Evolutionary conservation across 2,888 invertebrate genomes (phyloP).

Genomic region (Cepaea hortensis): DNA sequence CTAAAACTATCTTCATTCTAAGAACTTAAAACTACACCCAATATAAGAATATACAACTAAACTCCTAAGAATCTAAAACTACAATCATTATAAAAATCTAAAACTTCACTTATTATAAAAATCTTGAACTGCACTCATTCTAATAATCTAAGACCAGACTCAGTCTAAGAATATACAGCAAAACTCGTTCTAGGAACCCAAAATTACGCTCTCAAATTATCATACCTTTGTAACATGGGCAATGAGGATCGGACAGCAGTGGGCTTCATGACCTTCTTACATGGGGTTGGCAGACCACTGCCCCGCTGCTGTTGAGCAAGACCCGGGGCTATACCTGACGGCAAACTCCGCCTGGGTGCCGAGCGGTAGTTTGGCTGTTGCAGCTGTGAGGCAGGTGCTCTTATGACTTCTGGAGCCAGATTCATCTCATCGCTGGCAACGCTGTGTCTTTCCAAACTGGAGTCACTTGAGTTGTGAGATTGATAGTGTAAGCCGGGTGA

Average conservation of each 20-base stretch:
- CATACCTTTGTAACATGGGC: conserved; percentile 66
- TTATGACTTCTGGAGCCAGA: conserved; percentile 53
- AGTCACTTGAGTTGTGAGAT: conserved; percentile 66
- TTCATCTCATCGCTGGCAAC: conserved; percentile 60
- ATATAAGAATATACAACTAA: background rate
- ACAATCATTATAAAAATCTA: too few relatives aligned
- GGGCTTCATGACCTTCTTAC: conserved; percentile 63
- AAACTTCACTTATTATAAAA: background rate
- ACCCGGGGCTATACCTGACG: conserved; percentile 48
- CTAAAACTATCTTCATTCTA: background rate
- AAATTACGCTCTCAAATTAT: background rate
- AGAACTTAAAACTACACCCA: background rate
- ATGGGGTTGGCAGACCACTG: conserved; percentile 68
- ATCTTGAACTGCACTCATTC: background rate
- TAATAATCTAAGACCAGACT: background rate
- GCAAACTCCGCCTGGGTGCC: conserved; percentile 51
- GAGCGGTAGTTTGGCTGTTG: conserved; percentile 54
- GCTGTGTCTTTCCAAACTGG: conserved; percentile 65
- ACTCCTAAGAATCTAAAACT: too few relatives aligned
- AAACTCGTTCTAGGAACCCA: background rate
- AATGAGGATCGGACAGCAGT: conserved; percentile 59
- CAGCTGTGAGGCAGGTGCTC: conserved; percentile 51
- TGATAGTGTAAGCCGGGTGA: conserved; percentile 63
- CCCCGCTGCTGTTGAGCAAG: conserved; percentile 48
- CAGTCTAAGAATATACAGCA: background rate